Evolutionary conservation across 1,140 invertebrate species (phyloP).

Genomic region (Anastrepha obliqua): DNA sequence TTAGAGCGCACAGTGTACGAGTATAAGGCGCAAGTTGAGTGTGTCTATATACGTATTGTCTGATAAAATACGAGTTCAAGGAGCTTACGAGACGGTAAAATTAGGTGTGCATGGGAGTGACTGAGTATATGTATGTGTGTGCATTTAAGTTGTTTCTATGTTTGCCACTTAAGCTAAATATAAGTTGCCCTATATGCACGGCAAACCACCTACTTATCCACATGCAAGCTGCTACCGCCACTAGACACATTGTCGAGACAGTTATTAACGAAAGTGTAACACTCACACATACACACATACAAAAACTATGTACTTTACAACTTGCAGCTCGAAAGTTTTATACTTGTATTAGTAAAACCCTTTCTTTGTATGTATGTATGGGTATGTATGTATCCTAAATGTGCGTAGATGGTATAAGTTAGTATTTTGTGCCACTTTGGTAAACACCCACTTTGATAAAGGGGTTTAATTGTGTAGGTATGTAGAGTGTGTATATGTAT

Average conservation of each 20-base stretch:
- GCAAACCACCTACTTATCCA: conserved; percentile 34
- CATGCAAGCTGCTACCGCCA: neutral
- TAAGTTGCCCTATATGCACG: conserved; percentile 17
- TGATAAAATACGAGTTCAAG: neutral
- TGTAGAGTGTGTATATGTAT: neutral
- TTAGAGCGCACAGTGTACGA: neutral
- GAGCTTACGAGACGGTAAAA: neutral
- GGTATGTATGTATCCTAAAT: neutral
- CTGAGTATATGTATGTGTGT: neutral
- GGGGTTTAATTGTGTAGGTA: neutral
- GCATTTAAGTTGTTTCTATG: neutral
- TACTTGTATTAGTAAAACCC: too few species aligned
- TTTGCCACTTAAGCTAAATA: conserved; percentile 54
- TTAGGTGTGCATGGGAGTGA: neutral
- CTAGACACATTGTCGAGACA: conserved; percentile 51
- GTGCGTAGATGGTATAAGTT: neutral
- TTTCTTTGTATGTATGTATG: neutral
- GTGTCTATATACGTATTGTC: neutral
- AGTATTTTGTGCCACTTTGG: neutral
- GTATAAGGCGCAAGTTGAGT: neutral
- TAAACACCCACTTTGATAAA: conserved; percentile 5
- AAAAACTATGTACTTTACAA: neutral
- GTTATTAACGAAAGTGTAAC: conserved; percentile 16
- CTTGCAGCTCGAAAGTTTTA: neutral
- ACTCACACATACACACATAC: neutral